phyloP scores from a whole-genome alignment of 2,888 invertebrate genomes.

The Dolomedes plantarius region DNA sequence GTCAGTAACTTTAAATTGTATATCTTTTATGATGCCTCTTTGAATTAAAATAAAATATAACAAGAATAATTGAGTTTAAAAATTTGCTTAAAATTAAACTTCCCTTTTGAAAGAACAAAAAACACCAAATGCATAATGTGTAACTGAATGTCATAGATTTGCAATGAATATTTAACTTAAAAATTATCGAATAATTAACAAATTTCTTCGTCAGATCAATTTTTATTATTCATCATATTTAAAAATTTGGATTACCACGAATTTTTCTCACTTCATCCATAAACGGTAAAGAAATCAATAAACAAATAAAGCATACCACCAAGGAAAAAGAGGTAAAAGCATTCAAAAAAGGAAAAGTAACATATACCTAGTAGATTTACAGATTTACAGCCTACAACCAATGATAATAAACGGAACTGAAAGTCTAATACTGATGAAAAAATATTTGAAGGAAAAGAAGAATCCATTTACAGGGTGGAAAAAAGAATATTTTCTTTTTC shows the following conservation, averaged over 20 bases:
- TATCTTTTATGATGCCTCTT: too few relatives aligned
- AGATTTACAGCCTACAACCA: not conserved
- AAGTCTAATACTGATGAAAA: not conserved
- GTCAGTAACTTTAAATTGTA: too few relatives aligned
- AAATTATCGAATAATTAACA: too few relatives aligned
- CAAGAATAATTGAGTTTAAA: too few relatives aligned
- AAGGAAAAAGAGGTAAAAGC: slow-evolving; percentile 27
- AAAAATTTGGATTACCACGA: not conserved
- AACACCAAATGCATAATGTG: too few relatives aligned
- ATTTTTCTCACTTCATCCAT: slow-evolving; percentile 57
- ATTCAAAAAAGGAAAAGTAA: slow-evolving; percentile 1
- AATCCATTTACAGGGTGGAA: not conserved
- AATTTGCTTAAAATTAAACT: too few relatives aligned
- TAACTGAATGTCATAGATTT: too few relatives aligned
- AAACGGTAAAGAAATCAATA: slow-evolving; percentile 68
- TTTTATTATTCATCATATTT: too few relatives aligned
- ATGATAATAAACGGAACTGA: not conserved
- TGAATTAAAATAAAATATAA: too few relatives aligned
- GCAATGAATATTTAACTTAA: too few relatives aligned
- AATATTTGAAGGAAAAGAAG: slow-evolving; percentile 7
- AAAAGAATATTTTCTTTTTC: not conserved
- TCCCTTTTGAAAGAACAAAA: too few relatives aligned
- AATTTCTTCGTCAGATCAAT: too few relatives aligned
- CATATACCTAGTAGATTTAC: not conserved
- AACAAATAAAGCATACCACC: slow-evolving; percentile 56